A percentile compares a stretch with the other conserved stretches of the same genome.
These are phyloP conservation scores for Stomatorhinus walkeri DNA, from an alignment of 2,797 vertebrate genomes.

Conservation along the genomic window DNA sequence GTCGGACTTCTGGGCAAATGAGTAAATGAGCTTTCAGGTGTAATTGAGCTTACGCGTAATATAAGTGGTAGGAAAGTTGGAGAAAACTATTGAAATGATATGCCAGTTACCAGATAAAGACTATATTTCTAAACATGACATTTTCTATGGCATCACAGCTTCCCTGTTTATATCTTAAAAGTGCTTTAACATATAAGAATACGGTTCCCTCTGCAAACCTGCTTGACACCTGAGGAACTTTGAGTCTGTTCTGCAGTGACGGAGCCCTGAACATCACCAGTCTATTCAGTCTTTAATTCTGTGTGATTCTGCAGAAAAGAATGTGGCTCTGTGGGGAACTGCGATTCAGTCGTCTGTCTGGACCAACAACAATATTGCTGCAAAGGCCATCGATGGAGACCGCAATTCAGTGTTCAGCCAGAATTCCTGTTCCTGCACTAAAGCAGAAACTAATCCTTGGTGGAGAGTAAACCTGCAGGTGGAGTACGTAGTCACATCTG, in stretches of 20 bases:
- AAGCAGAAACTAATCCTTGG: neutral
- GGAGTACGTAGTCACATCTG: neutral
- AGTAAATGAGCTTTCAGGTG: neutral
- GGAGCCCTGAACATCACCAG: neutral
- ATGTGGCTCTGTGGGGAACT: neutral
- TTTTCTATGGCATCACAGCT: neutral
- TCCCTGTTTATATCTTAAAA: neutral
- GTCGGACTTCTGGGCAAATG: neutral
- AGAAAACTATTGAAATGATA: neutral
- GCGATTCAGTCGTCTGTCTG: neutral
- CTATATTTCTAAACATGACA: neutral
- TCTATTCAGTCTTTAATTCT: constrained; percentile 16
- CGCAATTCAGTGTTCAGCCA: neutral
- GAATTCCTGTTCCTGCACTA: constrained; percentile 10
- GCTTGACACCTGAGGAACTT: neutral
- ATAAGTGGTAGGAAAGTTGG: neutral
- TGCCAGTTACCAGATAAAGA: neutral
- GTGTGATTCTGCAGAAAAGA: neutral
- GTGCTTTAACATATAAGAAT: neutral
- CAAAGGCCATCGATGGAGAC: constrained; percentile 14
- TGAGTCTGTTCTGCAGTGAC: neutral
- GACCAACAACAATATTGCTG: neutral
- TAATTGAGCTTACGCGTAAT: neutral
- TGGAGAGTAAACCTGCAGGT: constrained; percentile 15
- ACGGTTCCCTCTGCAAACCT: neutral